These are phyloP conservation scores for Dryobates pubescens DNA, from an alignment of 2,797 vertebrate genomes.

Conservation along the genomic window DNA sequence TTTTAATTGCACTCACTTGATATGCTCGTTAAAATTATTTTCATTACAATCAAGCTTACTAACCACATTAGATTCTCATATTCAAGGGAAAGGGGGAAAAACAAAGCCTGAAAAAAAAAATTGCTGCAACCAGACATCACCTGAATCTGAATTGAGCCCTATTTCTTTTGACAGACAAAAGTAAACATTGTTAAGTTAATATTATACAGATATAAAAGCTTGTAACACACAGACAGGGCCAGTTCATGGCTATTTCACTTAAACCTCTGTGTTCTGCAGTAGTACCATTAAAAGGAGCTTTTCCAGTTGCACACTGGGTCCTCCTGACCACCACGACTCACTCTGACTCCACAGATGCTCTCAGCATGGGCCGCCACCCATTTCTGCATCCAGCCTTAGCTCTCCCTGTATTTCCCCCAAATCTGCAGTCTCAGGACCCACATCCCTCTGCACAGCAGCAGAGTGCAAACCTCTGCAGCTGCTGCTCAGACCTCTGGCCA, in stretches of 20 bases:
- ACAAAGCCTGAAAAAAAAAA: not conserved
- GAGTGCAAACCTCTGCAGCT: not conserved
- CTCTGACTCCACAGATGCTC: not conserved
- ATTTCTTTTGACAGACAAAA: not conserved
- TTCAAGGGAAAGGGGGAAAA: not conserved
- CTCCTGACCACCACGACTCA: not conserved
- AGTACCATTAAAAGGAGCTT: not conserved
- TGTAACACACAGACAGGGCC: accelerated
- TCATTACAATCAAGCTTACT: constrained; percentile 52
- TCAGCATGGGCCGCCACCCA: accelerated
- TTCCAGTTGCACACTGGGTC: accelerated
- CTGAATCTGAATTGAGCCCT: not conserved
- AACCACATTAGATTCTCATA: constrained; percentile 25
- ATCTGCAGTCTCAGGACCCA: not conserved
- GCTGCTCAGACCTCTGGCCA: not conserved
- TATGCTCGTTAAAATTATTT: constrained; percentile 51
- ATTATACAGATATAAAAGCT: not conserved
- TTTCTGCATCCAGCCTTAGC: not conserved
- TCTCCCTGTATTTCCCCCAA: not conserved
- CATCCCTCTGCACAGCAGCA: accelerated
- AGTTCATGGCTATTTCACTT: not conserved
- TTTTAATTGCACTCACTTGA: constrained; percentile 56
- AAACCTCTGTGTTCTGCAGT: accelerated
- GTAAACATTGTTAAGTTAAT: not conserved
- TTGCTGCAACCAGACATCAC: not conserved